Evolutionary conservation across 2,888 invertebrate species (phyloP), one percentile per base, ranked within the genome.

Genomic region (Sphaerophoria rueppellii): DNA sequence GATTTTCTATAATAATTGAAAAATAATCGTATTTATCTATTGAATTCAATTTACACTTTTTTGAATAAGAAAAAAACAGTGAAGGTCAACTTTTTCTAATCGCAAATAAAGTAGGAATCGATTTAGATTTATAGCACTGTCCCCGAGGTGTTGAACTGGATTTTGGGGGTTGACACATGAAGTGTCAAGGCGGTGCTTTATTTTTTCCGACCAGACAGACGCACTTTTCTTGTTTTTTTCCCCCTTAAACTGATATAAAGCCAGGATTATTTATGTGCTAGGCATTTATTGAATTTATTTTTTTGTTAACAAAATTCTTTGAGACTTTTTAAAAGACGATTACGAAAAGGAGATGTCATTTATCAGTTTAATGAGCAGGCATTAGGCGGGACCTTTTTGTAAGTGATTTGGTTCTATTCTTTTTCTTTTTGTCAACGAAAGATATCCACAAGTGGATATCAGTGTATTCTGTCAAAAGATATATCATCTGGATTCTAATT

Each of bases 111-210:
- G 24, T 24, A 24, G 24, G 40, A 58, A 40, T 63, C 14, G 24
- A 14, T 35, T 14, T 34, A 14, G 35, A 63, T 63, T 63, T 48
- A 50, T 48, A 11, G 34, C 35, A 48, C 50, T 12, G 35, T 40
- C 48, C 58, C 4, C 40, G 54, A 69, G 60, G 35, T 52, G 69
- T 76, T 69, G 35, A 69, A 61, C 61, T 63, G 35, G 35, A 52
- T 46, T 24, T 16, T 1, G 58, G 9, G 43, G 43, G 43, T 43
- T 11, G 43, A 43, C 2, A 43, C 9, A 32, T 50, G 37, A 58
- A 58, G 50, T 60, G 40, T 58, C 14, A 48, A 40, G 12, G 57
- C 35, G 43, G 46, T 57, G 9, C 0, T 54, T n/a, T 37, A 37
- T 4, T 57, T 14, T 37, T 32, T 12, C 6, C n/a, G 48, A 6